Evolutionary conservation across 2,888 invertebrate species (phyloP), one percentile per base, ranked within the genome.

Genomic region (Cheiracanthium punctorium): DNA sequence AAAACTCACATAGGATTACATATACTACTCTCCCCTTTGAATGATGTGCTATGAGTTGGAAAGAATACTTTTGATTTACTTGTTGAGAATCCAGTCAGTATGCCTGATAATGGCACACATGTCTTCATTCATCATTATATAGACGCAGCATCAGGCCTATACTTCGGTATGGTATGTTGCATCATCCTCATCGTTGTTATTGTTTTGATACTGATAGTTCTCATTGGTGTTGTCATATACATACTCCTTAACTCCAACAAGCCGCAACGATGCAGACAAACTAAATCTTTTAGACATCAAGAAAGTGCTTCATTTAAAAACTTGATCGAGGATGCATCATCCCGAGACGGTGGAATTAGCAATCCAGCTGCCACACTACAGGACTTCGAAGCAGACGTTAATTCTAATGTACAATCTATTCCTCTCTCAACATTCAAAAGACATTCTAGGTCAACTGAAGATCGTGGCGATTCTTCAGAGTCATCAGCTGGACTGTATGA

Each of bases 41-140:
- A 48, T 0, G 24, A 58, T 58, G 58, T 5, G 24, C 58, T 24
- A 58, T 58, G 58, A 58, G 17, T 12, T 48, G 17, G 17, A 17
- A 48, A 10, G 2, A 48, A 48, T 10, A 2, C 7, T 48, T 17
- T 17, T 48, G 2, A 12, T 48, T 48, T 48, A 2, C 7, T 48
- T 48, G 43, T 10, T 48, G 1, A 48, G 17, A 17, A 17, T 14
- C 17, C 37, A 41, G 76, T 28, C 70, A 76, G 30, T 28, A 84
- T 84, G 82, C 65, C 37, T 28, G 67, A 84, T 73, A 77, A 84
- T 84, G 43, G 32, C 29, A 71, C 82, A 4, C 77, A 84, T 52
- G 43, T 84, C 43, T 28, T 73, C 71, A 41, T 84, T 64, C 77
- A 77, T 72, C 77, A 84, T 30, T 20, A 67, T 28, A 64, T 77